These are phyloP conservation scores for Nephrotoma appendiculata DNA, from an alignment of 2,888 invertebrate species.

Conservation along the genomic window DNA sequence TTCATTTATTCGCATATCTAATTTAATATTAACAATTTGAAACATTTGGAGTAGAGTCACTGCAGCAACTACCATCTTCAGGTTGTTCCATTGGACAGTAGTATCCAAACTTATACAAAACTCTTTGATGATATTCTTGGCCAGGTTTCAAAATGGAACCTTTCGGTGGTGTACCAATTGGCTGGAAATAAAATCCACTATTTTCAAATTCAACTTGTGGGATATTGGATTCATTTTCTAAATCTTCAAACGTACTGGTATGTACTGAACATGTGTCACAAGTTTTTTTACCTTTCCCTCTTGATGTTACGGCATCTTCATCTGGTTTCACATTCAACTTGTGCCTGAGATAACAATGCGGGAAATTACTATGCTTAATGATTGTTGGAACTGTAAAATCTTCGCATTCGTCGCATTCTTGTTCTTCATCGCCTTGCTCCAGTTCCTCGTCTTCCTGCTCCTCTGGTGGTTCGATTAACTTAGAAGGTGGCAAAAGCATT, in stretches of 20 bases:
- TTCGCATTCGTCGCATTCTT: not conserved
- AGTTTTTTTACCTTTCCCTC: not conserved
- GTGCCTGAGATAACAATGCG: not conserved
- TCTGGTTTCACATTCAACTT: not conserved
- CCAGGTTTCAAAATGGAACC: not conserved
- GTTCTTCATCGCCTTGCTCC: not conserved
- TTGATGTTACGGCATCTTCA: not conserved
- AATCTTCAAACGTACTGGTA: not conserved
- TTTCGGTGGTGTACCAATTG: not conserved
- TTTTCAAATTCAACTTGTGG: not conserved
- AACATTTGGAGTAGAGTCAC: not conserved
- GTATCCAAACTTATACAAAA: conserved; percentile 1
- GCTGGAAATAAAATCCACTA: not conserved
- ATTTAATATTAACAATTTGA: not conserved
- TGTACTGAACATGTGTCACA: not conserved
- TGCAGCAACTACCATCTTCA: not conserved
- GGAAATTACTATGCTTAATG: not conserved
- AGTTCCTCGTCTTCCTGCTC: not conserved
- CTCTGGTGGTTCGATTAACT: not conserved
- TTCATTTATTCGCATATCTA: not conserved
- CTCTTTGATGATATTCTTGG: not conserved
- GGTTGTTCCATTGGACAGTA: not conserved
- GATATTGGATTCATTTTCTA: not conserved
- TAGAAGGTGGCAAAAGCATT: not conserved
- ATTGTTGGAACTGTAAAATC: not conserved